Percentiles rank a stretch among this genome's conserved stretches.
phyloP scores from a whole-genome alignment of 2,888 invertebrate species.

The Protophormia terraenovae region DNA sequence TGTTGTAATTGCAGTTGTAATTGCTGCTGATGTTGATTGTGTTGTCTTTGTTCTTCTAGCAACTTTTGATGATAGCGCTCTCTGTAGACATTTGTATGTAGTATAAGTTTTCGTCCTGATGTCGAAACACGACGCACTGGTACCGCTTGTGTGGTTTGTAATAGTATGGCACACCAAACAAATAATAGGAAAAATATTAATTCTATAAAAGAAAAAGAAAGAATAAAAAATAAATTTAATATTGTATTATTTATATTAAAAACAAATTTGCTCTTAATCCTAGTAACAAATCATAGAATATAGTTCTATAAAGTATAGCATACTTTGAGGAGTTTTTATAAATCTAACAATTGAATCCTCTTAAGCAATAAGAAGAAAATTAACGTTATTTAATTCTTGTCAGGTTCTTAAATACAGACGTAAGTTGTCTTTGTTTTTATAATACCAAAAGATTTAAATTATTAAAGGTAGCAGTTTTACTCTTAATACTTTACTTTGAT shows the following conservation, averaged over 20 bases:
- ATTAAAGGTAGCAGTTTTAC: too few relatives aligned
- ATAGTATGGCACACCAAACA: conserved; percentile 67
- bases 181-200: conserved; percentile 67
- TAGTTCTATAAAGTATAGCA: not conserved
- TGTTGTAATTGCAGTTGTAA: conserved; percentile 21
- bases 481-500: not conserved
- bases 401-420: too few relatives aligned
- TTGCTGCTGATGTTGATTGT: conserved; percentile 47
- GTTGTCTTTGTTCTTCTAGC: conserved; percentile 61
- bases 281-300: not conserved
- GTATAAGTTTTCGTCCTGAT: conserved; percentile 64
- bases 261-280: not conserved
- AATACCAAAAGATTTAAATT: too few relatives aligned
- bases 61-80: conserved; percentile 68
- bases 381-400: too few relatives aligned
- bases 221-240: not conserved
- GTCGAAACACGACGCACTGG: conserved; percentile 55
- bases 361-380: too few relatives aligned
- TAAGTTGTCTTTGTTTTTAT: too few relatives aligned
- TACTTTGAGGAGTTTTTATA: not conserved
- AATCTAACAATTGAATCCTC: not conserved
- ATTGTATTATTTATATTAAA: not conserved
- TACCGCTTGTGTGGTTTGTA: conserved; percentile 65
- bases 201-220: conserved; percentile 63
- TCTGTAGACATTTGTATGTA: conserved; percentile 67